These are phyloP conservation scores for Halesus radiatus DNA, from an alignment of 1,140 invertebrate genomes.

Conservation along the genomic window DNA sequence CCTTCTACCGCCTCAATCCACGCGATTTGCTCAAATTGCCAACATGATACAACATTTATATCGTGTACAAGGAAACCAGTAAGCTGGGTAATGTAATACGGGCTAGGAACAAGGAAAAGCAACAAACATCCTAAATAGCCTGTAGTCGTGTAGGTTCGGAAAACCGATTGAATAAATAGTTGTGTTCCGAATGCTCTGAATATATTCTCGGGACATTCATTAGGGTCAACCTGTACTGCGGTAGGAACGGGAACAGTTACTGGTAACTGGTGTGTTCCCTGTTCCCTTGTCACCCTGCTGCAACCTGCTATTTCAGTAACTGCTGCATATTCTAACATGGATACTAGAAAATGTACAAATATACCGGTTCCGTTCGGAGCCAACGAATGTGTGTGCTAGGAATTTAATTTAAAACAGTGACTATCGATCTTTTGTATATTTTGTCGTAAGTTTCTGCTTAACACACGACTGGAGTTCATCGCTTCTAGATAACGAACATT, in stretches of 20 bases:
- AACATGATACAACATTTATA: too few species aligned
- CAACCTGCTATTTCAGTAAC: background rate
- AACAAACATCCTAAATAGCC: background rate
- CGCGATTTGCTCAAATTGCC: too few species aligned
- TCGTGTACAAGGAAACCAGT: too few species aligned
- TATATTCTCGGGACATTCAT: constrained; percentile 9
- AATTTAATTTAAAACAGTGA: too few species aligned
- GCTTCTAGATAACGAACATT: too few species aligned
- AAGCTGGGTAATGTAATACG: background rate
- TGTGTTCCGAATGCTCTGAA: background rate
- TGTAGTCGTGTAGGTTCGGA: background rate
- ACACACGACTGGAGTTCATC: too few species aligned
- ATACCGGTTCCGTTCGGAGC: background rate
- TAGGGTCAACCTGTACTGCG: constrained; percentile 15
- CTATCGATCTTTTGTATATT: too few species aligned
- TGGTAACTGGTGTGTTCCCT: too few species aligned
- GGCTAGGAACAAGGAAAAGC: background rate
- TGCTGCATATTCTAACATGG: constrained; percentile 9
- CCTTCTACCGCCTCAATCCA: too few species aligned
- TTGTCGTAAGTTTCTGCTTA: too few species aligned
- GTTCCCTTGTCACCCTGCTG: background rate
- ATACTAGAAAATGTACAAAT: background rate
- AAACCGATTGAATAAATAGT: background rate
- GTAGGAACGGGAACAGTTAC: background rate
- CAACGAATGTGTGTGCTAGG: too few species aligned